A percentile compares a stretch with the other conserved stretches of the same genome.
These are phyloP conservation scores for Solea senegalensis DNA, from an alignment of 2,113 vertebrate genomes.

Conservation along the genomic window DNA sequence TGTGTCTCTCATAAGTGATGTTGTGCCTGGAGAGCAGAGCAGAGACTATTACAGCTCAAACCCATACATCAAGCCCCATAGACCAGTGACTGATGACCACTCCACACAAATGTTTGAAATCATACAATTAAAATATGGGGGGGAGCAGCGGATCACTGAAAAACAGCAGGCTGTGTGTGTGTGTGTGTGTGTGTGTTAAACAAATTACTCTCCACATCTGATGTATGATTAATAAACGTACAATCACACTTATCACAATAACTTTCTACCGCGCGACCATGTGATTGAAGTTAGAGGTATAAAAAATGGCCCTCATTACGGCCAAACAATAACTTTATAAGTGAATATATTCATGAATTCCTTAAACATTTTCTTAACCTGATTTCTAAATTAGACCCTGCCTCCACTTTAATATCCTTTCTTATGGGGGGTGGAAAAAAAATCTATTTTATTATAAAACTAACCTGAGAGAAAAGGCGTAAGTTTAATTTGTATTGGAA, in stretches of 20 bases:
- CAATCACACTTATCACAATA: background rate
- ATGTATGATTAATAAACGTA: constrained; percentile 7
- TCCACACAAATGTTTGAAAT: constrained; percentile 89
- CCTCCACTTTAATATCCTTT: background rate
- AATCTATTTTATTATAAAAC: constrained; percentile 10
- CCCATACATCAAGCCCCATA: constrained; percentile 86
- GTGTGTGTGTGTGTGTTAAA: background rate
- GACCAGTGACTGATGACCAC: constrained; percentile 90
- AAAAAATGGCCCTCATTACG: background rate
- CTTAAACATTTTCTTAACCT: background rate
- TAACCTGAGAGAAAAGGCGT: background rate
- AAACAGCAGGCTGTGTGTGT: constrained; percentile 1
- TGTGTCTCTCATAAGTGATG: constrained; percentile 88
- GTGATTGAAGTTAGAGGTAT: background rate
- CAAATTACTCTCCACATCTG: constrained; percentile 13
- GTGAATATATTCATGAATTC: no score
- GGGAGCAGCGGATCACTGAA: constrained; percentile 34
- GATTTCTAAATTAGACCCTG: background rate
- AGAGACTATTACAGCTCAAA: constrained; percentile 88
- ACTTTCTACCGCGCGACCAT: background rate
- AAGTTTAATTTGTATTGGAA: constrained; percentile 25
- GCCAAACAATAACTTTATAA: background rate
- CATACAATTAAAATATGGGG: constrained; percentile 86
- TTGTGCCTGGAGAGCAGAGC: constrained; percentile 82
- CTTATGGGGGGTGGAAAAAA: background rate